These are phyloP conservation scores for Tonatia bakeri DNA, from an alignment of 2,113 vertebrate species.

Conservation along the genomic window DNA sequence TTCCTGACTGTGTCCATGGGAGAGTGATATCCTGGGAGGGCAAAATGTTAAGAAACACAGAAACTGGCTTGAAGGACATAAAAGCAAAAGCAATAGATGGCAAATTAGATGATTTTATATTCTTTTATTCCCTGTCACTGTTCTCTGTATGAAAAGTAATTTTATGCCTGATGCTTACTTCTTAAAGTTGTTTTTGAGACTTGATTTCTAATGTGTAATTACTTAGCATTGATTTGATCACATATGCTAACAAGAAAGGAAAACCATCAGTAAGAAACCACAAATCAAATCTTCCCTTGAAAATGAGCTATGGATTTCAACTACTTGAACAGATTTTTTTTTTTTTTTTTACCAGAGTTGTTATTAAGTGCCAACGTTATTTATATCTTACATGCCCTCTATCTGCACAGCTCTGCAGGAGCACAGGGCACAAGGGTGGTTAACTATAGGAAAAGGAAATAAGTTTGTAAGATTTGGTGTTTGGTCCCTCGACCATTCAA, in stretches of 20 bases:
- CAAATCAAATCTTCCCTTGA: not conserved
- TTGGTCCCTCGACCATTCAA: not conserved
- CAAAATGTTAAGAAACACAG: not conserved
- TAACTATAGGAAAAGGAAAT: not conserved
- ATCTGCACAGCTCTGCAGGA: not conserved
- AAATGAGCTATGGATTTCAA: conserved; percentile 9
- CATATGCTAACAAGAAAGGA: not conserved
- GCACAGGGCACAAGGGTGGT: not conserved
- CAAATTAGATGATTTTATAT: not conserved
- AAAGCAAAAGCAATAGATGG: not conserved
- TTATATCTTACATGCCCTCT: not conserved
- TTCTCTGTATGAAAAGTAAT: not conserved
- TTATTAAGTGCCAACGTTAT: not conserved
- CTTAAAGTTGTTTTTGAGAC: not conserved
- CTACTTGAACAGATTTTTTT: not conserved
- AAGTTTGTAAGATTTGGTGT: not conserved
- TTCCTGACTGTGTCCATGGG: not conserved
- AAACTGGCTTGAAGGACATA: not conserved
- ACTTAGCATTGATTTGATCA: not conserved
- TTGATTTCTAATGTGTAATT: not conserved
- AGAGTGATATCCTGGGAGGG: not conserved
- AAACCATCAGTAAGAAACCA: not conserved
- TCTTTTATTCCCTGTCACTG: not conserved
- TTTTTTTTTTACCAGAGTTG: not conserved
- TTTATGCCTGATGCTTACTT: not conserved